Base-by-base conservation (phyloP, 2,888 invertebrate genomes). In the Eucriotettix oculatus region DNA sequence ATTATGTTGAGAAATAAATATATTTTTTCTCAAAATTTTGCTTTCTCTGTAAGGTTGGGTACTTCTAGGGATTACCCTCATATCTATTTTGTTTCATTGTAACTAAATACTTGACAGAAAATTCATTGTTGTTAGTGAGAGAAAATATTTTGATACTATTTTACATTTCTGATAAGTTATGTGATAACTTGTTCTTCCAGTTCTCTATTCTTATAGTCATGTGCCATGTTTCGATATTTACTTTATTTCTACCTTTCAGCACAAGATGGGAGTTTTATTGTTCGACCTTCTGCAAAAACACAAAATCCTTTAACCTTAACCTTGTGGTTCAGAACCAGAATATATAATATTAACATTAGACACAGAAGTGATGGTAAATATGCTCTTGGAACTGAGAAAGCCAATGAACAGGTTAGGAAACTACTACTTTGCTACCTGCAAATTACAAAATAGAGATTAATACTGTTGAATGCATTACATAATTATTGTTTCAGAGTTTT, bases 231-330 rank as follows among this genome's bases (percentile, higher is more conserved):
- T 29, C 7, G 2, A 29, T 29, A 7, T 29, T 29, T 29, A 29
- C 2, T 29, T 29, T 29, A 7, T 29, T 14, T 54, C 29, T 58
- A 12, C 11, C 11, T 59, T 64, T 54, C 61, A 69, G 69, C 67
- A 52, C 67, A 67, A 16, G 71, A 74, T 60, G 74, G 74, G 57
- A 70, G 68, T 58, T 74, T 74, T 61, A 68, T 74, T 1, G 56
- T 74, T 54, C 71, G 74, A 59, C 74, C 74, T 54, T 74, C 74
- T 11, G 67, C 67, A 3, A 63, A 62, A 14, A 68, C 69, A 16
- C 70, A 70, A 56, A 72, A 76, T 64, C 76, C 75, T 44, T 66
- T 76, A 61, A 74, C 71, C 16, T 63, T 75, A 16, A 73, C 72
- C 10, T 68, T 75, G 54, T 72, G 72, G 72, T 73, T 68, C 65